Evolutionary conservation across 2,888 invertebrate species (phyloP).

Genomic region (Sphaerophoria taeniata): DNA sequence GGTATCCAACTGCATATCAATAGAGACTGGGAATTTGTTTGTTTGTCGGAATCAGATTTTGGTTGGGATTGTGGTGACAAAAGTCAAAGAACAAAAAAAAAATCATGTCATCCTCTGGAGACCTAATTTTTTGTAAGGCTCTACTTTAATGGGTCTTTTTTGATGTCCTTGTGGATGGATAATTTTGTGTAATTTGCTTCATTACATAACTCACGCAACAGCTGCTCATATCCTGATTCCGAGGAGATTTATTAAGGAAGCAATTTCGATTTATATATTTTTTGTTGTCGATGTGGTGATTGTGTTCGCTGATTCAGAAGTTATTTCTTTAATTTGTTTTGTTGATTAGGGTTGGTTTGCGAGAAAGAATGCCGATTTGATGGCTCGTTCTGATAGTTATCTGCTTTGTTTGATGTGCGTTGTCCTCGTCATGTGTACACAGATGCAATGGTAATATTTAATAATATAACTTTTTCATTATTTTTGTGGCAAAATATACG

Average conservation of each 20-base stretch:
- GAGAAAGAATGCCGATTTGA: background rate
- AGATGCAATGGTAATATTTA: conserved; percentile 47
- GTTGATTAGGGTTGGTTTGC: conserved; percentile 41
- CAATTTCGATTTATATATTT: conserved; percentile 69
- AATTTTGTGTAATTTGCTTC: conserved; percentile 73
- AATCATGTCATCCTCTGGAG: conserved; percentile 35
- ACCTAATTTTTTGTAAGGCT: background rate
- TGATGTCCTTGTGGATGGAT: conserved; percentile 53
- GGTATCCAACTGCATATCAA: conserved; percentile 48
- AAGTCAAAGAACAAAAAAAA: conserved; percentile 48
- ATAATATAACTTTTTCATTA: background rate
- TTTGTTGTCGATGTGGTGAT: conserved; percentile 15
- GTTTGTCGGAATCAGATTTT: conserved; percentile 51
- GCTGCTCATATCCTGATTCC: conserved; percentile 41
- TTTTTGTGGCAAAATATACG: background rate
- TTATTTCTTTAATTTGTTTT: conserved; percentile 16
- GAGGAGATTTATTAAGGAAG: conserved; percentile 65
- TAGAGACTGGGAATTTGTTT: conserved; percentile 45
- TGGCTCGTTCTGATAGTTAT: conserved; percentile 59
- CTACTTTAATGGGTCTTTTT: background rate
- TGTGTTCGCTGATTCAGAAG: conserved; percentile 53
- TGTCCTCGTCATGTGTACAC: conserved; percentile 42
- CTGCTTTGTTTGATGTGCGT: conserved; percentile 33
- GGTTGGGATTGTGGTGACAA: conserved; percentile 59
- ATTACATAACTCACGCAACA: conserved; percentile 68